These are phyloP conservation scores for Periophthalmodon schlosseri DNA, from an alignment of 2,113 vertebrate genomes.

Conservation along the genomic window DNA sequence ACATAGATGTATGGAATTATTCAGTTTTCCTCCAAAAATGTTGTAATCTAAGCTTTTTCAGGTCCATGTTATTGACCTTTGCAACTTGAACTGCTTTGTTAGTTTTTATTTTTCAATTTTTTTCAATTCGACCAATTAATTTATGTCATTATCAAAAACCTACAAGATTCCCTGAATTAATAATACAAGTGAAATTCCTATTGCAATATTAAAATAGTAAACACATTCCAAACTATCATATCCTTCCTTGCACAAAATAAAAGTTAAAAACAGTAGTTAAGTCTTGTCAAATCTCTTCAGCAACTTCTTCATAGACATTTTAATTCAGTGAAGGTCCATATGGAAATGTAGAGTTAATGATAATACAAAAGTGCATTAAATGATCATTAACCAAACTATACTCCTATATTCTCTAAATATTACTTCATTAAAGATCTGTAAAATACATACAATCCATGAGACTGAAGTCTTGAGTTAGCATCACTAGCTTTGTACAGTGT, in stretches of 20 bases:
- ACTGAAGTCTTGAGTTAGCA: constrained; percentile 16
- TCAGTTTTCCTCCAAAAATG: neutral
- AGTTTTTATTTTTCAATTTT: neutral
- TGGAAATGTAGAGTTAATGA: constrained; percentile 4
- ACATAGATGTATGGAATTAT: neutral
- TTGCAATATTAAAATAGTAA: neutral
- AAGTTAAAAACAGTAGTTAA: constrained; percentile 22
- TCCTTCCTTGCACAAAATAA: neutral
- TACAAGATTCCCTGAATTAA: constrained; percentile 1
- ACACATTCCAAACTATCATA: neutral
- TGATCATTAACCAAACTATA: constrained; percentile 11
- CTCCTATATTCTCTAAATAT: constrained; percentile 33
- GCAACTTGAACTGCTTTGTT: neutral
- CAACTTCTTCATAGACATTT: constrained; percentile 14
- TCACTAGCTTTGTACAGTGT: constrained; percentile 38
- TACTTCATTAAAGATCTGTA: constrained; percentile 47
- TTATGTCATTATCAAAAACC: neutral
- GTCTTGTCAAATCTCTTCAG: constrained; percentile 26
- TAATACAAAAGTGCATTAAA: constrained; percentile 48
- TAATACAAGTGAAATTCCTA: neutral
- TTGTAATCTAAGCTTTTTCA: neutral
- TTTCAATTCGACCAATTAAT: neutral
- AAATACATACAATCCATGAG: constrained; percentile 30
- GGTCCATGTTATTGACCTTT: neutral
- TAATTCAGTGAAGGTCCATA: neutral